Base-by-base conservation (phyloP, 2,888 invertebrate species). In the Ophion costatus region DNA sequence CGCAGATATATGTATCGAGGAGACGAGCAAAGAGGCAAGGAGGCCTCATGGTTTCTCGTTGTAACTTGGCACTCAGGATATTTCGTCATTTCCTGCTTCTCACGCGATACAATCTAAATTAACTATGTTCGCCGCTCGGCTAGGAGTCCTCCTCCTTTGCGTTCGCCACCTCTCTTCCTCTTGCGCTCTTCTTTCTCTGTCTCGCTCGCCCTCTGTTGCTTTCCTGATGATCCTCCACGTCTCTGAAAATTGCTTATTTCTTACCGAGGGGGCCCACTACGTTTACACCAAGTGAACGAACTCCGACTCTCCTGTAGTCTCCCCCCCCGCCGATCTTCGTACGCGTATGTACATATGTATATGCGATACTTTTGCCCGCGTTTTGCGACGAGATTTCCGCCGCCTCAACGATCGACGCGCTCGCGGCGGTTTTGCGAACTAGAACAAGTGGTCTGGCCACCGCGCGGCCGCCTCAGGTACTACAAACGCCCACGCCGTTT, bases 21-120 rank as follows among this genome's bases (percentile, higher is more conserved):
- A 86, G 89, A 85, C 83, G 86, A 85, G 86, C 87, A 87, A 89
- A 88, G 88, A 87, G 89, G 87, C 89, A 88, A 87, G 84, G 89
- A 89, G 88, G 87, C 89, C 89, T 87, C 71, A 64, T 69, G 73
- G 71, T 85, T 80, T 89, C 89, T 90, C 90, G 89, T 91, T 91
- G 92, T 92, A 93, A 93, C 92, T 93, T 92, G 90, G 93, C 92
- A 92, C 93, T 93, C 93, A 93, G 93, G 93, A 93, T 93, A 93
- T 93, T 93, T 93, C 93, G 93, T 93, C 93, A 93, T 93, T 93
- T 93, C 93, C 93, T 93, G 93, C 93, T 93, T 93, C 93, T 93
- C 93, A 93, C 93, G 93, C 93, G 93, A 93, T 93, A 93, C 93
- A 93, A 93, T 93, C 93, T 93, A 93, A 93, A 93, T 93, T 93